These are phyloP conservation scores for Chrysolina haemoptera DNA, from an alignment of 2,888 invertebrate genomes.

Conservation along the genomic window DNA sequence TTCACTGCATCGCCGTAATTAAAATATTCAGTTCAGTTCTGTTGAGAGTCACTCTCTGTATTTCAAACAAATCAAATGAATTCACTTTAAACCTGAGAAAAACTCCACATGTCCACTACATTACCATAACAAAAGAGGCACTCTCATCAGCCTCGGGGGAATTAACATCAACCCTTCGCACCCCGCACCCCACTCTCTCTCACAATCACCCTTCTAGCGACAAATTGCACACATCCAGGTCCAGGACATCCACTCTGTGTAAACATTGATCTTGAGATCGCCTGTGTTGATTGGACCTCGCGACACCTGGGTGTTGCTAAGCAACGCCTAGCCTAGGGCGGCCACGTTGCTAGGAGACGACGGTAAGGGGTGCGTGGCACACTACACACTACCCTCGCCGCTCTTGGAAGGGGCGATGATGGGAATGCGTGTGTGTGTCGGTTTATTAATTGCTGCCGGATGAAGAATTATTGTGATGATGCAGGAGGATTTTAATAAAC, in stretches of 20 bases:
- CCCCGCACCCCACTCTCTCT: slow-evolving; percentile 23
- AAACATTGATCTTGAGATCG: slow-evolving; percentile 70
- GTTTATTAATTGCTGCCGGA: slow-evolving; percentile 38
- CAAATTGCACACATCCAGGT: slow-evolving; percentile 51
- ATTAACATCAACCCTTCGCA: slow-evolving; percentile 37
- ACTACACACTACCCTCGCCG: slow-evolving; percentile 18
- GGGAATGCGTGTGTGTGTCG: slow-evolving; percentile 33
- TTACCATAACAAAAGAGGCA: slow-evolving; percentile 27
- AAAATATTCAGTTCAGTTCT: not conserved
- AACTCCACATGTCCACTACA: slow-evolving; percentile 18
- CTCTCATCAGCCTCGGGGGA: slow-evolving; percentile 28
- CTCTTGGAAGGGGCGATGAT: slow-evolving; percentile 35
- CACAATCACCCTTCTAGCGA: slow-evolving; percentile 46
- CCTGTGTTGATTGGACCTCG: slow-evolving; percentile 69
- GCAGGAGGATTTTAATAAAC: slow-evolving; percentile 23
- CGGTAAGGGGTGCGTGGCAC: slow-evolving; percentile 42
- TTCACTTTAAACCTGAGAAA: slow-evolving; percentile 9
- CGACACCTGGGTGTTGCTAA: slow-evolving; percentile 70
- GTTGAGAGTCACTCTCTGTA: not conserved
- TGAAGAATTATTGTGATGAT: slow-evolving; percentile 21
- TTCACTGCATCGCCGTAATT: too few species aligned
- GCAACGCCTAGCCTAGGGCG: slow-evolving; percentile 62
- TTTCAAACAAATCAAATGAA: not conserved
- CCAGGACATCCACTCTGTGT: slow-evolving; percentile 55
- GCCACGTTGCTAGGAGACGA: slow-evolving; percentile 59